Base-by-base conservation (phyloP, 2,888 invertebrate genomes). In the Camponotus fellah region DNA sequence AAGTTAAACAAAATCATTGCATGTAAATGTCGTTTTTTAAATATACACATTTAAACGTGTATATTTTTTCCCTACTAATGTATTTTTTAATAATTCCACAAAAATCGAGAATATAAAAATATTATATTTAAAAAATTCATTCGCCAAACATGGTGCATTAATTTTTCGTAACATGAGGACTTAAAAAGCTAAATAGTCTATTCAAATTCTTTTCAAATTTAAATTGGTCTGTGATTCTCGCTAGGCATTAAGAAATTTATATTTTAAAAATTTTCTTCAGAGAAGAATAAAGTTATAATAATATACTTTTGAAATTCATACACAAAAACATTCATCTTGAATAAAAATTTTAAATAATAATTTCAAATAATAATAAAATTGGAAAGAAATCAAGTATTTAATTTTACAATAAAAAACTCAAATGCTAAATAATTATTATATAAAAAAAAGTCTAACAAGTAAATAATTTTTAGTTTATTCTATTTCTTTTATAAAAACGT, bases 201-300 rank as follows among this genome's bases (percentile, higher is more conserved):
- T 79, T 79, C 43, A 71, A 53, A 75, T 81, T 37, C 65, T 75
- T 65, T 49, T 75, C 46, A 64, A 75, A 75, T 75, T 75, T 75
- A 75, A 75, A 75, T 75, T 46, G 10, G 14, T 40, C 74, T 74
- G 75, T 65, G 34, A 64, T 64, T 75, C 49, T 75, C 75, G 34
- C 21, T 49, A 17, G n/a, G 26, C 37, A 37, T 83, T 82, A 69
- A 26, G 26, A 64, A 62, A 80, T 65, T 49, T 74, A 60, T 32
- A 74, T 74, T 85, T 53, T 40, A 74, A 66, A 53, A 62, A n/a
- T 40, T 43, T 40, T 43, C n/a, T 32, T 40, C 46, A 40, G 5
- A 49, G 5, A 17, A 58, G 21, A 76, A 68, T 64, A 26, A 79
- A 68, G 84, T 74, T 75, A 64, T 75, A 64, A 75, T 75, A 75